Evolutionary conservation across 2,113 vertebrate genomes (phyloP), one percentile per base, ranked within the genome.

Genomic region (Crocuta crocuta): DNA sequence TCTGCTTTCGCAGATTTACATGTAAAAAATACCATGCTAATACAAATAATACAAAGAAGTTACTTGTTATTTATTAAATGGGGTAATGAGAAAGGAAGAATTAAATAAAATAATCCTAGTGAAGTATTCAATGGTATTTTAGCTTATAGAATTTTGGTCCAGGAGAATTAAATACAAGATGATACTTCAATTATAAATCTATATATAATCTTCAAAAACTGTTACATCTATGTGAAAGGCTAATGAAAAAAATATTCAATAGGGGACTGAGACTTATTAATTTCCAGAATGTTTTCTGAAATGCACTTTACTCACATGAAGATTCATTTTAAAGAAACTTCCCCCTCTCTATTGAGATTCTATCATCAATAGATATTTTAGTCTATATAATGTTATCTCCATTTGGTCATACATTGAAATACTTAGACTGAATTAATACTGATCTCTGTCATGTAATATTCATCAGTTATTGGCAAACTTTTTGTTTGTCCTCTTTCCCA

Each of bases 261-360:
- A 33, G 26, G 89, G 28, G 1, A n/a, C 17, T 26, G 9, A 3
- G 10, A 78, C 2, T 31, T 74, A 1, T 81, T 53, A 89, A 71
- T 65, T 95, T 95, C 85, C 28, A 92, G 68, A n/a, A 94, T 13
- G 28, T 31, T 70, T 85, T 81, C 76, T 89, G 26, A 81, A 63
- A 82, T 31, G 26, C 13, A 48, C 7, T 74, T 81, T 83, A 8
- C 35, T 5, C 19, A 89, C 6, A 16, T 4, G 39, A 87, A 84
- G 50, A 63, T 43, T 95, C 11, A 73, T 45, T 92, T 85, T 23
- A 68, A 94, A 89, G 70, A 73, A 84, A 45, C 1, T 19, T 23
- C 3, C 9, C 7, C 43, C 1, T 26, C 80, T 53, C 70, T 28
- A 48, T 50, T 33, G n/a, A 89, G 43, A 3, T 55, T 8, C 5